Base-by-base conservation (phyloP, 2,888 invertebrate species). In the Neoitamus cyanurus region DNA sequence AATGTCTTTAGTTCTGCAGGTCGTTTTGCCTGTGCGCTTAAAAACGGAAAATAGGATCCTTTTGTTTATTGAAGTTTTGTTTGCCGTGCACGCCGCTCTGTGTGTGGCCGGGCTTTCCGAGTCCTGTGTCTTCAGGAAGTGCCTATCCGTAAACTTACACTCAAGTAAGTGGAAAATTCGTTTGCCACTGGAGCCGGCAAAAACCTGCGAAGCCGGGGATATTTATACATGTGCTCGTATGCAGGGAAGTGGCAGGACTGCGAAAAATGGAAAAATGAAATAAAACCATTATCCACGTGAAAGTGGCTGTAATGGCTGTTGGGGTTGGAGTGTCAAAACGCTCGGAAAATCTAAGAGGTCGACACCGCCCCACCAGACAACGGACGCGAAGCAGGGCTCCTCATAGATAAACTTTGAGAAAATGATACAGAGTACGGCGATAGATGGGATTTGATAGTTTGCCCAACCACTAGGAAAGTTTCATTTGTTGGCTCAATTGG, bases 151-250 rank as follows among this genome's bases (percentile, higher is more conserved):
- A 86, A 86, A 86, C 83, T 86, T 86, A 85, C 86, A 86, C 85
- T 86, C 85, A 86, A 86, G 85, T 85, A 85, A 86, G 86, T 86
- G 82, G 86, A 86, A 86, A 86, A 86, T 86, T 86, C 83, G 84
- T 84, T 86, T 84, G 82, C 82, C 37, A 77, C 83, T 84, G 25
- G 82, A 48, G 58, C 15, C 75, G 37, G 70, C 31, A 48, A 42
- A 84, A 83, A 85, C 58, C 15, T 58, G 34, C 15, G 31, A 72
- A 70, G n/a, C 37, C 83, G 48, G 83, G 42, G 58, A 77, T 70
- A 85, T 77, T 68, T 77, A 42, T 31, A 84, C 46, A 83, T 46
- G 72, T 31, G 37, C 28, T n/a, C 15, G 34, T 73, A 28, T 83
- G 70, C 75, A 48, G 48, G 68, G 73, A 69, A 75, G 69, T 69